Conservation (phyloP, 1,140 invertebrate genomes). For the Sarcophaga peregrina region DNA sequence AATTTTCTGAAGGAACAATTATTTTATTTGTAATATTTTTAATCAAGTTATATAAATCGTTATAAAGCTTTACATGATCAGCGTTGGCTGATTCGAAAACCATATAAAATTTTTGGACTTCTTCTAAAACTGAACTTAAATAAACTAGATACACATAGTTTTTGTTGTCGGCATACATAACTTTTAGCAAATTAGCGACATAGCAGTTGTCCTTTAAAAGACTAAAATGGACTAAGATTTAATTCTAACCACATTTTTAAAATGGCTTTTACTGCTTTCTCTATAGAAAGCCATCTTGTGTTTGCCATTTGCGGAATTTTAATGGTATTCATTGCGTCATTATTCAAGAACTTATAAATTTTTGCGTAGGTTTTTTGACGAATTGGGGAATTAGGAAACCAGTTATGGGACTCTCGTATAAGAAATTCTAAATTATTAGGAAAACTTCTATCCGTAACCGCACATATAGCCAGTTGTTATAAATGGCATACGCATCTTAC, state of each 20-base stretch:
- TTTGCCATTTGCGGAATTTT: background rate
- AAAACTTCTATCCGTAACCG: background rate
- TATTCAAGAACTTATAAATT: background rate
- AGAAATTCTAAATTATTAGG: conserved; percentile 11
- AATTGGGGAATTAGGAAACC: background rate
- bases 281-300: background rate
- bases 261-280: background rate
- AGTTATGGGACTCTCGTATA: background rate
- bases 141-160: background rate
- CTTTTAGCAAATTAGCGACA: background rate
- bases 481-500: background rate
- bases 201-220: background rate
- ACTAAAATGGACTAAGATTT: background rate
- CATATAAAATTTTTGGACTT: background rate
- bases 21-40: background rate
- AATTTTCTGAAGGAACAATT: background rate
- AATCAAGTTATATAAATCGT: background rate
- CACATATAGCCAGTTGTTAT: no score
- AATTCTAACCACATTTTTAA: background rate
- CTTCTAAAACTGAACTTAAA: background rate
- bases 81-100: no score
- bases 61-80: background rate
- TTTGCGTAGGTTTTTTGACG: background rate
- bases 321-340: background rate
- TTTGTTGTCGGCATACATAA: background rate